phyloP scores from a whole-genome alignment of 1,140 invertebrate genomes.

The Papilio polytes region DNA sequence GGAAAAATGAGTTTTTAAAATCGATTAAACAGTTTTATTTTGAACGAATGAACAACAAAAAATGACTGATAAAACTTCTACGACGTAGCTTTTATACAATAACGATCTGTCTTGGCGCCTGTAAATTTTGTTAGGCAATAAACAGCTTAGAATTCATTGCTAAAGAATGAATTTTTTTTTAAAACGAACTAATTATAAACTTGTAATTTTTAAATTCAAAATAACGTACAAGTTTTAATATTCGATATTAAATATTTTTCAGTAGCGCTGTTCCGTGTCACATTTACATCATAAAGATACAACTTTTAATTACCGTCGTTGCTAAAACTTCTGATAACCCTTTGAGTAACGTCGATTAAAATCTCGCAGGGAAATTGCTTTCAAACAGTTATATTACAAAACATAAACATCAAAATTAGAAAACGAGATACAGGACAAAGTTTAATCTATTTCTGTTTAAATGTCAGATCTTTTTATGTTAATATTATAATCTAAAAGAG shows the following conservation, averaged over 20 bases:
- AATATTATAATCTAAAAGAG: neutral
- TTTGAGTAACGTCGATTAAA: slow-evolving; percentile 52
- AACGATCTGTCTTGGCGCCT: neutral
- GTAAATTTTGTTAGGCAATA: neutral
- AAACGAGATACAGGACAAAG: slow-evolving; percentile 44
- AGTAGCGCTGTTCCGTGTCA: slow-evolving; percentile 34
- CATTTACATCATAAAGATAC: slow-evolving; percentile 53
- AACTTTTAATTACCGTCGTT: slow-evolving; percentile 53
- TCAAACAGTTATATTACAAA: slow-evolving; percentile 42
- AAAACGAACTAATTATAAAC: no score
- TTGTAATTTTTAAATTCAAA: no score
- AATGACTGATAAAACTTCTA: neutral
- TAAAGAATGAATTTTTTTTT: neutral
- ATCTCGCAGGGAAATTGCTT: slow-evolving; percentile 51
- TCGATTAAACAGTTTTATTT: no score
- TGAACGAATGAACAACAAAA: no score
- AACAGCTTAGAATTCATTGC: neutral
- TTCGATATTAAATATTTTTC: slow-evolving; percentile 7
- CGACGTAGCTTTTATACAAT: neutral
- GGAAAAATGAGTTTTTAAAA: no score
- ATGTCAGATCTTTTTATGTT: neutral
- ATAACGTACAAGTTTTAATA: neutral
- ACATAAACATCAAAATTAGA: slow-evolving; percentile 48
- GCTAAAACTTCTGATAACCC: slow-evolving; percentile 49
- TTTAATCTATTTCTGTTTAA: slow-evolving; percentile 41